These are phyloP conservation scores for Xenopus laevis DNA, from an alignment of 2,113 vertebrate species.

Conservation along the genomic window DNA sequence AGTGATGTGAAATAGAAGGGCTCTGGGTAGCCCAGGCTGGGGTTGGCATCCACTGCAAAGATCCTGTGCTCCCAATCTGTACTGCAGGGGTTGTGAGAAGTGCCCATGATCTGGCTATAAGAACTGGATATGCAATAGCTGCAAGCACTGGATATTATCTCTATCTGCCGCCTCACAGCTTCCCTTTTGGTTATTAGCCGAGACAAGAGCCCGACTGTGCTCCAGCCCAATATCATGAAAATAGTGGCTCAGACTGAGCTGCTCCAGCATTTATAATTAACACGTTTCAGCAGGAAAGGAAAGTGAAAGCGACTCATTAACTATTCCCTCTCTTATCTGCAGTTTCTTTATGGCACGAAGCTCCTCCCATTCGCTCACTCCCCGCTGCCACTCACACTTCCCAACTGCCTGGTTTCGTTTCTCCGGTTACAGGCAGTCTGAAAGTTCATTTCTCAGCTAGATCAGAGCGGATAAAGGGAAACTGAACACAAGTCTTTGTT, in stretches of 20 bases:
- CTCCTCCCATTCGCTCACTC: neutral
- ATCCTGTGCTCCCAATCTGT: neutral
- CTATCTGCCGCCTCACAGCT: neutral
- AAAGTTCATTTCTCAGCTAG: no score
- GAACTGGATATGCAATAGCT: conserved; percentile 61
- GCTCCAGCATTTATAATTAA: neutral
- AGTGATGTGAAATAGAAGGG: neutral
- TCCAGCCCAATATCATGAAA: neutral
- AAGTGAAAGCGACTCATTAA: neutral
- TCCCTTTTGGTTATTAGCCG: neutral
- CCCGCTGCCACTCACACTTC: no score
- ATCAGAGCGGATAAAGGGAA: no score
- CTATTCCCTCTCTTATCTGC: neutral
- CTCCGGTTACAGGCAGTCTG: conserved; percentile 32
- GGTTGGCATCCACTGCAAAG: conserved; percentile 25
- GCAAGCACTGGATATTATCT: neutral
- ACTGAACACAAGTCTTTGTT: neutral
- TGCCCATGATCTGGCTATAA: neutral
- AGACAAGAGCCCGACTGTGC: neutral
- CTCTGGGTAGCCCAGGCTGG: neutral
- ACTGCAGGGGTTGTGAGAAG: neutral
- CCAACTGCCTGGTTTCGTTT: no score
- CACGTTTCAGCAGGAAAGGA: conserved; percentile 28
- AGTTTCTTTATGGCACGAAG: neutral
- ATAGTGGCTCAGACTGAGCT: neutral